These are phyloP conservation scores for Panthera leo DNA, from an alignment of 2,113 vertebrate genomes.

Conservation along the genomic window DNA sequence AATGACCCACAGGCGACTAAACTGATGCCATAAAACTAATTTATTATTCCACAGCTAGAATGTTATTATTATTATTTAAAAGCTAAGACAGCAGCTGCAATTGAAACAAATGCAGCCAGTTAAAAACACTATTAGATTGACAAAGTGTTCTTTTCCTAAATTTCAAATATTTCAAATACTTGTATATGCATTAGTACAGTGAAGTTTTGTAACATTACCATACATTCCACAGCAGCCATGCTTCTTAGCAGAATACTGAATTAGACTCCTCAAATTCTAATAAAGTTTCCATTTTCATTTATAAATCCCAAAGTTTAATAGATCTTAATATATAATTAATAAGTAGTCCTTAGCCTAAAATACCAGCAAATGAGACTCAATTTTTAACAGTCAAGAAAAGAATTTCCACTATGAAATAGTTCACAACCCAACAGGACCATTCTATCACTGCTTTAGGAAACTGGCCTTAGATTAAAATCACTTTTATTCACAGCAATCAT, in stretches of 20 bases:
- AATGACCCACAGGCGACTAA: not conserved
- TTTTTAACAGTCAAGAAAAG: not conserved
- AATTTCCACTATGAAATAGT: not conserved
- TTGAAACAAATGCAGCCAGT: not conserved
- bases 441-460: not conserved
- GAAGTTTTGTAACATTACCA: not conserved
- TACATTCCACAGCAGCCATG: not conserved
- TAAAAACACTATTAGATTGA: not conserved
- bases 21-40: not conserved
- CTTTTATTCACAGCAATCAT: not conserved
- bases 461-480: not conserved
- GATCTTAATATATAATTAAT: not conserved
- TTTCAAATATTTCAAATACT: not conserved
- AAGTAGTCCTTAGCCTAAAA: not conserved
- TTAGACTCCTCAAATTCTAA: not conserved
- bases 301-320: not conserved
- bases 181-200: not conserved
- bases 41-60: not conserved
- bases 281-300: not conserved
- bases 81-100: not conserved
- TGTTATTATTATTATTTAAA: not conserved
- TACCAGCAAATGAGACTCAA: not conserved
- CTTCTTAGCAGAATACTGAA: not conserved
- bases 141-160: not conserved
- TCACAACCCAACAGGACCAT: not conserved